These are phyloP conservation scores for Paratilapia polleni DNA, from an alignment of 2,113 vertebrate genomes.

Conservation along the genomic window DNA sequence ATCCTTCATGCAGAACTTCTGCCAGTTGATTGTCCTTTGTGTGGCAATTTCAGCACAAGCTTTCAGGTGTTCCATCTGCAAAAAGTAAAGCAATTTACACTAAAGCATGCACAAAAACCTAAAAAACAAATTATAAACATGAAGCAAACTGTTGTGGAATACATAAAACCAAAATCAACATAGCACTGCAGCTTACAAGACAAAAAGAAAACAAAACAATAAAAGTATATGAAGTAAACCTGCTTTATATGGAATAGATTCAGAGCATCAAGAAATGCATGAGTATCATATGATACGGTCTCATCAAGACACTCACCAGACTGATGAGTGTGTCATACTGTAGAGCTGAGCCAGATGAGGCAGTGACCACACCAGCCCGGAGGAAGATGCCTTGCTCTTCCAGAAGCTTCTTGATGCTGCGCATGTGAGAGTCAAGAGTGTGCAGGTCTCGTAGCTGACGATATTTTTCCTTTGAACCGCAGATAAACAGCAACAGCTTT, in stretches of 20 bases:
- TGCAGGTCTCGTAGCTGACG: slow-evolving; percentile 96
- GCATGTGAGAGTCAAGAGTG: slow-evolving; percentile 93
- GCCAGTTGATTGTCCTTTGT: slow-evolving; percentile 97
- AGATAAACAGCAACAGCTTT: slow-evolving; percentile 97
- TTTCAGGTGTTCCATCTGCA: slow-evolving; percentile 98
- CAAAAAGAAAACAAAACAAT: neutral
- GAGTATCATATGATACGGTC: neutral
- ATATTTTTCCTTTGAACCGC: slow-evolving; percentile 98
- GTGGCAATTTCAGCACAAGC: slow-evolving; percentile 98
- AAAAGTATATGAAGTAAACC: neutral
- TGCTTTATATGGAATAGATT: neutral
- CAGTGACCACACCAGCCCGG: slow-evolving; percentile 91
- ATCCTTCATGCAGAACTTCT: slow-evolving; percentile 99
- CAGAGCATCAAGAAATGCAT: neutral
- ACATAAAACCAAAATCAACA: neutral
- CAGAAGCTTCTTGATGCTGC: slow-evolving; percentile 94
- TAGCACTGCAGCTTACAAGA: neutral
- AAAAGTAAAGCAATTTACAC: slow-evolving; percentile 5
- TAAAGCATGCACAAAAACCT: neutral
- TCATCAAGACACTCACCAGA: slow-evolving; percentile 82
- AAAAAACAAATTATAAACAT: neutral
- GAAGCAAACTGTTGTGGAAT: neutral
- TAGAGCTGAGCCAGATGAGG: slow-evolving; percentile 93
- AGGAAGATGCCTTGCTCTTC: slow-evolving; percentile 98
- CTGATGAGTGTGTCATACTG: slow-evolving; percentile 97